phyloP scores from a whole-genome alignment of 2,888 invertebrate genomes.

The Synergus gifuensis region DNA sequence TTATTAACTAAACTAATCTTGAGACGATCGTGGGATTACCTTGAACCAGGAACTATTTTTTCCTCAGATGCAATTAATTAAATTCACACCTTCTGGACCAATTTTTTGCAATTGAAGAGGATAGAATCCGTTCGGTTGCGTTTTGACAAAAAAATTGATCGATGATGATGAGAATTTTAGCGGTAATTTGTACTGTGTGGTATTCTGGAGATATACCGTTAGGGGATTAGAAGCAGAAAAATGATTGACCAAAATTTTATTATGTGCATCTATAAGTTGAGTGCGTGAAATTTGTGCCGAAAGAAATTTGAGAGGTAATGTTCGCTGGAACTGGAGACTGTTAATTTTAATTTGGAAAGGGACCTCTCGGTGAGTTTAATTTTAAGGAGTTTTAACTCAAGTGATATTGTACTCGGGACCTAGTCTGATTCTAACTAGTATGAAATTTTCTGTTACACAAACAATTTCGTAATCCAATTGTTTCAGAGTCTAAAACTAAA shows the following conservation, averaged over 20 bases:
- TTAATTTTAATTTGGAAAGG: background rate
- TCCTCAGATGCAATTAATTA: background rate
- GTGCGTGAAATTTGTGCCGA: background rate
- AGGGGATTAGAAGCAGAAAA: background rate
- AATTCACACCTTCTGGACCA: background rate
- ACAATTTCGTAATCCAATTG: no score
- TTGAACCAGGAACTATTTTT: background rate
- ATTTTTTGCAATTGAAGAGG: background rate
- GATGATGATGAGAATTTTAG: background rate
- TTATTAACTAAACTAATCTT: background rate
- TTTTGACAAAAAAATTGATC: background rate
- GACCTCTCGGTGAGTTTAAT: background rate
- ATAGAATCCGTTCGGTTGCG: background rate
- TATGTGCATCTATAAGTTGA: background rate
- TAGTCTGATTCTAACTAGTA: no score
- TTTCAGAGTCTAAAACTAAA: no score
- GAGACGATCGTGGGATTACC: background rate
- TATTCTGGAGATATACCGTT: background rate
- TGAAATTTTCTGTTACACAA: no score
- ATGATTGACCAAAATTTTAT: background rate
- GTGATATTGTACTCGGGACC: no score
- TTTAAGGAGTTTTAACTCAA: background rate
- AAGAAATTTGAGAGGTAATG: background rate
- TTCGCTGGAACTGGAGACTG: background rate
- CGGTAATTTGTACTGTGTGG: background rate